A percentile compares a stretch with the other conserved stretches of the same genome.
These are phyloP conservation scores for Aleiodes testaceus DNA, from an alignment of 2,888 invertebrate genomes.

Conservation along the genomic window DNA sequence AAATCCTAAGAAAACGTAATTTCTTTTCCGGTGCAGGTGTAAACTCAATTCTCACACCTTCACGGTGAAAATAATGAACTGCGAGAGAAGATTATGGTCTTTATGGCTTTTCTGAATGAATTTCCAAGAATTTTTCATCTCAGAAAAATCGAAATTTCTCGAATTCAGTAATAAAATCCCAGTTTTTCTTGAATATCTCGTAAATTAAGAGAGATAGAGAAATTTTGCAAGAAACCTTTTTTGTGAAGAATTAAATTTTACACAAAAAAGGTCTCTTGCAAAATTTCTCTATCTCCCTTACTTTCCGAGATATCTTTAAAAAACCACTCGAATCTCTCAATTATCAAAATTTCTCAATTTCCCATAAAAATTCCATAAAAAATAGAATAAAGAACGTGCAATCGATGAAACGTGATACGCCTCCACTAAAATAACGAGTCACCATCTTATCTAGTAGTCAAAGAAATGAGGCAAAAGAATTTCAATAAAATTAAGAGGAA, in stretches of 20 bases:
- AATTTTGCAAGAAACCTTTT: too few relatives aligned
- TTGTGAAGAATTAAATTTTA: too few relatives aligned
- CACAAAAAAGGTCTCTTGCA: too few relatives aligned
- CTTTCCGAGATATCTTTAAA: too few relatives aligned
- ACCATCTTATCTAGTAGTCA: slow-evolving; percentile 29
- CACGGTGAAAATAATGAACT: slow-evolving; percentile 35
- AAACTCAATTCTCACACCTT: slow-evolving; percentile 38
- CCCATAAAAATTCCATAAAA: not conserved
- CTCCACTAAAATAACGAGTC: slow-evolving; percentile 16
- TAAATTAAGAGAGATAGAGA: not conserved
- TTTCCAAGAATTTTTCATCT: not conserved
- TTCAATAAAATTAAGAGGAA: slow-evolving; percentile 8
- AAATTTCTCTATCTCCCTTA: too few relatives aligned
- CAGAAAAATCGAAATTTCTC: not conserved
- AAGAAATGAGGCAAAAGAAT: too few relatives aligned
- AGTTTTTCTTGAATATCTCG: not conserved
- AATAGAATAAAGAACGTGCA: too few relatives aligned
- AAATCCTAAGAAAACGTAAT: slow-evolving; percentile 2
- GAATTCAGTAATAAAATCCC: not conserved
- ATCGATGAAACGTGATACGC: not conserved
- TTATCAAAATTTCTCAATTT: too few relatives aligned
- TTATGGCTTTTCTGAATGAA: not conserved
- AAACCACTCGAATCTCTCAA: too few relatives aligned
- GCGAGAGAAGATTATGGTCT: slow-evolving; percentile 34
- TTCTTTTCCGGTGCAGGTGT: slow-evolving; percentile 25